Conservation (phyloP, 2,888 invertebrate genomes). For the Netelia melanura region DNA sequence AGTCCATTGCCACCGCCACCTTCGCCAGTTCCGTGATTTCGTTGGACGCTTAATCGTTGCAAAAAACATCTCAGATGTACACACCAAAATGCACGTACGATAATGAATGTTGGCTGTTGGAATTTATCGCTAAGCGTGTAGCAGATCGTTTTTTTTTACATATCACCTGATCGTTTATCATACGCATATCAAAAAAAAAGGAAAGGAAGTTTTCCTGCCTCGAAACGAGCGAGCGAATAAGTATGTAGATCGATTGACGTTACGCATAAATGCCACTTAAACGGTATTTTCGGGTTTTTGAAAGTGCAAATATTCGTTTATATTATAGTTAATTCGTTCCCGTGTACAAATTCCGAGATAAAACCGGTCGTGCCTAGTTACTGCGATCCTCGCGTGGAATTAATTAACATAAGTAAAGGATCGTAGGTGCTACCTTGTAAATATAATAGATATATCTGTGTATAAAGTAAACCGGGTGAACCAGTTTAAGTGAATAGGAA, state of each 20-base stretch:
- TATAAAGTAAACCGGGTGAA: conserved; percentile 36
- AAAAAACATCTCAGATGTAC: conserved; percentile 3
- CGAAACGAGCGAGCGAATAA: conserved; percentile 7
- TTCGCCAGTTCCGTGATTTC: conserved; percentile 89
- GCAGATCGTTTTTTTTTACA: conserved; percentile 31
- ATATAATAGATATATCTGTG: conserved; percentile 68
- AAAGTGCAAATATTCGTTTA: conserved; percentile 78
- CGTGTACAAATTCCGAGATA: conserved; percentile 68
- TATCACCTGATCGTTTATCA: conserved; percentile 54
- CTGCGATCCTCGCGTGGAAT: conserved; percentile 29
- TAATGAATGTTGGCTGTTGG: conserved; percentile 2
- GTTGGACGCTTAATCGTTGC: not conserved
- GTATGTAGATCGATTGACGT: conserved; percentile 22
- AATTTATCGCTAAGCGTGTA: conserved; percentile 23
- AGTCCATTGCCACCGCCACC: conserved; percentile 94
- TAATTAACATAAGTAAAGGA: not conserved
- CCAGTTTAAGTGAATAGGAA: conserved; percentile 26
- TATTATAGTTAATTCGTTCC: conserved; percentile 61
- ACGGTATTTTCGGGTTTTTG: conserved; percentile 47
- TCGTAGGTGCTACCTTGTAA: conserved; percentile 61
- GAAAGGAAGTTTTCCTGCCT: conserved; percentile 1
- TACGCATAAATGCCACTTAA: conserved; percentile 5
- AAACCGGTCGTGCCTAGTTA: conserved; percentile 68
- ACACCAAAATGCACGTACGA: not conserved
- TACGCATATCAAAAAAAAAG: conserved; percentile 52